Base-by-base conservation (phyloP, 2,888 invertebrate species). In the Drosophila neotestacea region DNA sequence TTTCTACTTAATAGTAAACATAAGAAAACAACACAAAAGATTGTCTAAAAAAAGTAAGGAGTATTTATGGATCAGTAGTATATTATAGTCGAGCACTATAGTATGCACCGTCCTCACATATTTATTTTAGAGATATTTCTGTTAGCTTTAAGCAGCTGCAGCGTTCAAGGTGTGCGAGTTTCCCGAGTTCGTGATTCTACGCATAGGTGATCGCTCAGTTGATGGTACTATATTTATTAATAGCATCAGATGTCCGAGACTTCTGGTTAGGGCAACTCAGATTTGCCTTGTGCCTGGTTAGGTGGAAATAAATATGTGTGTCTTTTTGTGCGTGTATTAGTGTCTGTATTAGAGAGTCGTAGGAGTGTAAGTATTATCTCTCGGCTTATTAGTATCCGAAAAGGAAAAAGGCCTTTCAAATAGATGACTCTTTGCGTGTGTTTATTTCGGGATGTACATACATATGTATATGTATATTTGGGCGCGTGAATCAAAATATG, bases 251-350 rank as follows among this genome's bases (percentile, higher is more conserved):
- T 66, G 68, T 71, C 59, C 65, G 67, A 73, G 77, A 73, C 80
- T 79, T 85, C 68, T 71, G 77, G 75, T 75, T 84, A 78, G 85
- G 75, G 69, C 84, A 77, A 80, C 75, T 68, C 44, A 66, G 71
- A 77, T 63, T 75, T 69, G 74, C 64, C 63, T 72, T 74, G 77
- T 50, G 68, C 66, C 66, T 70, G 62, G 36, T 63, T 63, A 52
- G 61, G 61, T 69, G 55, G 22, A 34, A 55, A 34, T 55, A 42
- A 22, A 22, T 22, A 22, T 7, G 9, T 41, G 58, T 51, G 46
- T 62, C 60, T 56, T 34, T 54, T 22, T 22, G 59, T 36, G 44
- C 52, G 50, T 30, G 28, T 0, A 10, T 30, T 71, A 42, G 46
- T 55, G 54, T 44, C 47, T 41, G 46, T 32, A 50, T 46, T 28